Evolutionary conservation across 2,113 vertebrate genomes (phyloP).

Genomic region (Copsychus sechellarum): DNA sequence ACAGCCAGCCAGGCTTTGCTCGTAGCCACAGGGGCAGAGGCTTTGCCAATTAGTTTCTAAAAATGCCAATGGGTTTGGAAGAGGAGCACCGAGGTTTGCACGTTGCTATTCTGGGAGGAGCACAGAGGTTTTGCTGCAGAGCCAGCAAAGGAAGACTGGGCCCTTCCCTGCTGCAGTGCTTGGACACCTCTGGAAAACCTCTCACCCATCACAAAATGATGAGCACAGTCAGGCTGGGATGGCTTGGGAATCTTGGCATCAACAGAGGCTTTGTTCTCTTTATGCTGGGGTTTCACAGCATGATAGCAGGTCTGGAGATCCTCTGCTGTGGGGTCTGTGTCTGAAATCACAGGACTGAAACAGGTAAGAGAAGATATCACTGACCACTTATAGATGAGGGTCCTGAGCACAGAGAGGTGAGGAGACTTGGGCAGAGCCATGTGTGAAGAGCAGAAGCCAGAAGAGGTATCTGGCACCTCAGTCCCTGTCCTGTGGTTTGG

Average conservation of each 20-base stretch:
- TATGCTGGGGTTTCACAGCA: not conserved
- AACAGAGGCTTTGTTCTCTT: not conserved
- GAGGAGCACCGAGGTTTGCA: slow-evolving; percentile 21
- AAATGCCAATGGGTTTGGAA: slow-evolving; percentile 13
- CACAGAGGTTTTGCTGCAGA: not conserved
- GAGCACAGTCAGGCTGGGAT: not conserved
- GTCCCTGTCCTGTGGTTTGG: not conserved
- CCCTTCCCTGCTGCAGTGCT: not conserved
- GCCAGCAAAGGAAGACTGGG: not conserved
- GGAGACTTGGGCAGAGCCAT: not conserved
- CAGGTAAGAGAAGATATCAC: not conserved
- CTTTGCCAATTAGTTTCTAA: slow-evolving; percentile 54
- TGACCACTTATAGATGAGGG: rapidly evolving
- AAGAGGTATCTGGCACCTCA: not conserved
- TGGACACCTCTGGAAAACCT: not conserved
- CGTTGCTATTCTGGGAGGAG: not conserved
- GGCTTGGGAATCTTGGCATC: not conserved
- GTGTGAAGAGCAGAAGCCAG: not conserved
- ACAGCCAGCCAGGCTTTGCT: not conserved
- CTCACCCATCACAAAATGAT: not conserved
- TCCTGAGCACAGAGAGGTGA: not conserved
- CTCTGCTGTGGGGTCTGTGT: not conserved
- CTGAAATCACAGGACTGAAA: not conserved
- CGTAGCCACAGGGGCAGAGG: not conserved
- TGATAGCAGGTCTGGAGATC: not conserved